phyloP scores from a whole-genome alignment of 2,888 invertebrate species.

The Orchestes rusci region DNA sequence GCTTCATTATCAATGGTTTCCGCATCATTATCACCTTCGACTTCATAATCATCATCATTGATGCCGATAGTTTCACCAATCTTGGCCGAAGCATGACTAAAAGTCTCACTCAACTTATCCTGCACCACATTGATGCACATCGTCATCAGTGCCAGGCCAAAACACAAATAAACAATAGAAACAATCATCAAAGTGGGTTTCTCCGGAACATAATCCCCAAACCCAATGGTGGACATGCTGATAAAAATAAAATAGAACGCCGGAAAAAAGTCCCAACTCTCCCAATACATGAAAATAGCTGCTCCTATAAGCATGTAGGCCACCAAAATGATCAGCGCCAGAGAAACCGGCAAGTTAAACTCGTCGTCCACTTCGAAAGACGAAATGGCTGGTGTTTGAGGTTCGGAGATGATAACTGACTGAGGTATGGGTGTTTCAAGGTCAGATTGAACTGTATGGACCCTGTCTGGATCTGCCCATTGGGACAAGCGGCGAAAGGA shows the following conservation, averaged over 20 bases:
- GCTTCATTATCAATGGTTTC: constrained; percentile 3
- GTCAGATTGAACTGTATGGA: constrained; percentile 7
- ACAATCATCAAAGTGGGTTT: constrained; percentile 77
- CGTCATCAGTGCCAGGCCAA: constrained; percentile 90
- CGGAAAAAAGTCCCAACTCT: constrained; percentile 85
- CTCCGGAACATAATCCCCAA: constrained; percentile 85
- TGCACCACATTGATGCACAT: constrained; percentile 98
- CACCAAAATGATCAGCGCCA: constrained; percentile 77
- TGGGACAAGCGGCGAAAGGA: constrained; percentile 63
- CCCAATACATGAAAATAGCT: constrained; percentile 67
- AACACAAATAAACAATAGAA: constrained; percentile 86
- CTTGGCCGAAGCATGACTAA: constrained; percentile 76
- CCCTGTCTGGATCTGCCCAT: constrained; percentile 6
- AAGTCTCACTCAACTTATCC: constrained; percentile 62
- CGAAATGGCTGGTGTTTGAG: constrained; percentile 70
- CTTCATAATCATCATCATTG: constrained; percentile 49
- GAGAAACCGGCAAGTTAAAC: constrained; percentile 87
- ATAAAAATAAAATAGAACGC: constrained; percentile 97
- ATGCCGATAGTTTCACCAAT: constrained; percentile 79
- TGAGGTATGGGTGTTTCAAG: constrained; percentile 19
- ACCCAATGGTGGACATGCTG: constrained; percentile 88
- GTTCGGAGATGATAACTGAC: constrained; percentile 41
- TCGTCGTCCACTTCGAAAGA: constrained; percentile 81
- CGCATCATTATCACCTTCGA: constrained; percentile 4
- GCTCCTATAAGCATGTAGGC: constrained; percentile 85